Conservation (phyloP, 1,140 invertebrate genomes). For the Trichoplusia ni region DNA sequence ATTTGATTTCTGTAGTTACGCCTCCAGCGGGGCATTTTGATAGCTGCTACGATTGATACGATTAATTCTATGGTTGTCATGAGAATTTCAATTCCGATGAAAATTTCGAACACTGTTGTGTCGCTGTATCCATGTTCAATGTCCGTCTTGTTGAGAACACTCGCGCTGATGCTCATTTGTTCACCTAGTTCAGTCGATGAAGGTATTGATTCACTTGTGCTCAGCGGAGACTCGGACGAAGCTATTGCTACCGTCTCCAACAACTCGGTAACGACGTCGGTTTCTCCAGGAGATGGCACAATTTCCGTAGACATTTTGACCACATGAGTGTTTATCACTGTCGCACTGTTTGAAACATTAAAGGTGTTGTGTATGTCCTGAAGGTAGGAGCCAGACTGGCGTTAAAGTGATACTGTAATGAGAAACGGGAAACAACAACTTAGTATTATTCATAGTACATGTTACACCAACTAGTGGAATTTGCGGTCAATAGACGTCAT, state of each 20-base stretch:
- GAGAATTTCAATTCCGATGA: constrained; percentile 62
- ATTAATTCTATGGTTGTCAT: constrained; percentile 65
- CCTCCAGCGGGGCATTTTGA: constrained; percentile 59
- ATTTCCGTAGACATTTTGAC: constrained; percentile 34
- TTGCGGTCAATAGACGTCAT: constrained; percentile 59
- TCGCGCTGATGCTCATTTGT: constrained; percentile 4
- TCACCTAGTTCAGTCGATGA: neutral
- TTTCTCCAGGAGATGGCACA: constrained; percentile 7
- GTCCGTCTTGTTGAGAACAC: constrained; percentile 20
- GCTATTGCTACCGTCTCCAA: neutral
- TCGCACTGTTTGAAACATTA: neutral
- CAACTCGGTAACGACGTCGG: neutral
- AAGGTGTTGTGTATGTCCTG: neutral
- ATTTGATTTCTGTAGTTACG: constrained; percentile 74
- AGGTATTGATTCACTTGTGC: constrained; percentile 23
- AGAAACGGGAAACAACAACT: constrained; percentile 58
- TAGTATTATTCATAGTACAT: constrained; percentile 53
- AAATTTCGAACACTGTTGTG: constrained; percentile 50
- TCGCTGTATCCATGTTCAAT: constrained; percentile 24
- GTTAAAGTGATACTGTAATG: constrained; percentile 12
- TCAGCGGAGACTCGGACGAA: constrained; percentile 8
- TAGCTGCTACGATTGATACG: constrained; percentile 55
- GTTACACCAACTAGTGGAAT: constrained; percentile 48
- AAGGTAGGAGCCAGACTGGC: constrained; percentile 33
- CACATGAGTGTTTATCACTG: constrained; percentile 11